Conservation (phyloP, 2,888 invertebrate species). For the Stenotaenia linearis region DNA sequence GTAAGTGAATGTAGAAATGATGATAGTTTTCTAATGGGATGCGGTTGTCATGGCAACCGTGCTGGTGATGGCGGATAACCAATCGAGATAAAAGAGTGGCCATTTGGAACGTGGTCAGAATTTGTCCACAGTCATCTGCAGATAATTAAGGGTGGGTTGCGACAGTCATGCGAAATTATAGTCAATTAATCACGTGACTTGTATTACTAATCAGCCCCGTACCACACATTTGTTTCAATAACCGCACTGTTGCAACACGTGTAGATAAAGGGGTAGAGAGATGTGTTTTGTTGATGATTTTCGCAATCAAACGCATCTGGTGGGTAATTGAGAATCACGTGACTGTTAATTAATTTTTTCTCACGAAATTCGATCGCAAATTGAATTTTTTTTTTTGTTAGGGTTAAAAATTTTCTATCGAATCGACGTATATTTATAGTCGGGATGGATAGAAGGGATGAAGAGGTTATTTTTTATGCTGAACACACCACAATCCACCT, state of each 20-base stretch:
- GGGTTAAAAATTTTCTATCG: neutral
- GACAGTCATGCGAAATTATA: neutral
- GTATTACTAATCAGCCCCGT: neutral
- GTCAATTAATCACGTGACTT: conserved; percentile 17
- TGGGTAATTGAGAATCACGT: neutral
- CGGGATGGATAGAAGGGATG: neutral
- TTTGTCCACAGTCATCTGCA: conserved; percentile 2
- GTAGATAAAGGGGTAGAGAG: neutral
- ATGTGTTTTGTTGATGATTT: neutral
- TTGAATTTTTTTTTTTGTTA: neutral
- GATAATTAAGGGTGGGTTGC: conserved; percentile 8
- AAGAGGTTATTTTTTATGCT: conserved; percentile 21
- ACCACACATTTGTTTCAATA: neutral
- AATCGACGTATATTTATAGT: neutral
- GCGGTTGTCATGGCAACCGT: neutral
- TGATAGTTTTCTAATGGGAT: neutral
- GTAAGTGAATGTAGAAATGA: too few species aligned
- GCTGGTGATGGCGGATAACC: neutral
- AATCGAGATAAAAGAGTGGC: conserved; percentile 15
- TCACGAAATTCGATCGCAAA: neutral
- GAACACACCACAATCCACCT: conserved; percentile 10
- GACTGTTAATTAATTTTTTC: neutral
- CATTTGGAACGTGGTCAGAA: conserved; percentile 8
- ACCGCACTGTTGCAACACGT: neutral
- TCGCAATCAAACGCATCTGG: neutral